Evolutionary conservation across 1,140 invertebrate genomes (phyloP), one percentile per base, ranked within the genome.

Genomic region (Orussus abietinus): DNA sequence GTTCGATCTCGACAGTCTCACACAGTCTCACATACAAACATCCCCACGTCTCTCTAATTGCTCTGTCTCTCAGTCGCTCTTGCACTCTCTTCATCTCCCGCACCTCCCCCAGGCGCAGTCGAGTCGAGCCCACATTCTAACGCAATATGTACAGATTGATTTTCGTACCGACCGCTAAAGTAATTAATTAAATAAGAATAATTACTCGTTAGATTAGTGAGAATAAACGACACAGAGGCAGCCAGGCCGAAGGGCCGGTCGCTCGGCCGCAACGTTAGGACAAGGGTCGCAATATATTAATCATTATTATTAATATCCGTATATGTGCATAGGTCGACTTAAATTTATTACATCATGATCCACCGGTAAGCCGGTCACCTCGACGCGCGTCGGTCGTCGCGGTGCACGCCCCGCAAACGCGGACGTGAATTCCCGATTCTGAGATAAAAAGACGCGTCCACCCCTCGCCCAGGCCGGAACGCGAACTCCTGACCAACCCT

Each of bases 91-190:
- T n/a, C n/a, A n/a, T n/a, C n/a, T n/a, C n/a, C n/a, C n/a, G n/a
- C n/a, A n/a, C n/a, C n/a, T n/a, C n/a, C n/a, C n/a, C n/a, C n/a
- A n/a, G n/a, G n/a, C n/a, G n/a, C n/a, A n/a, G n/a, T 47, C 38
- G 37, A 53, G 45, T 41, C 45, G 40, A 57, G 52, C 56, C 51
- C 45, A 59, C 49, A 56, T 17, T 46, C n/a, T 47, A 60, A 57
- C 47, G 52, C 45, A 55, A 55, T 60, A 60, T 60, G 30, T 60
- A 60, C 58, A 60, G 47, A 52, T 21, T 46, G 49, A 42, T 57
- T n/a, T 36, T 42, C 45, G 44, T 44, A 51, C 47, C 41, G 40
- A 42, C 41, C n/a, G 18, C 42, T 49, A 46, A 30, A 44, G 12
- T 52, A 52, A 45, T 51, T 12, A 28, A n/a, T 10, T 32, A 32